Percentiles rank a stretch among this genome's conserved stretches.
Evolutionary conservation across 2,113 vertebrate genomes (phyloP).

Genomic region (Nycticorax nycticorax): DNA sequence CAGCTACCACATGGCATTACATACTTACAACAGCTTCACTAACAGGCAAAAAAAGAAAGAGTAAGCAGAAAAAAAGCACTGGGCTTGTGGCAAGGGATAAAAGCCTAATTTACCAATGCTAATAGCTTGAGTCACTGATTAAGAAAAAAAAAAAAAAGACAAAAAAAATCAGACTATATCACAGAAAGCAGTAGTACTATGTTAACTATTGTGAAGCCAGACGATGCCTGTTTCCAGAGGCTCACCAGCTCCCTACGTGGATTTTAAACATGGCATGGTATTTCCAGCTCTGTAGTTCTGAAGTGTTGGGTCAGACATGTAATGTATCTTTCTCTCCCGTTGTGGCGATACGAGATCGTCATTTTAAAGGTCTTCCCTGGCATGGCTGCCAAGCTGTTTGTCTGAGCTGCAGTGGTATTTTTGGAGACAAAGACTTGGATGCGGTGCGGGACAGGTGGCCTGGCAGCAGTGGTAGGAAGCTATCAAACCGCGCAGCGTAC

Average conservation of each 20-base stretch:
- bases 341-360: neutral
- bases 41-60: neutral
- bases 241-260: neutral
- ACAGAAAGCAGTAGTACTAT: neutral
- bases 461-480: slow-evolving; percentile 65
- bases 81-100: neutral
- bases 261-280: neutral
- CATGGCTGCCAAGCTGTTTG: slow-evolving; percentile 46
- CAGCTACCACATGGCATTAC: neutral
- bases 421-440: slow-evolving; percentile 66
- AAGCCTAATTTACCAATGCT: neutral
- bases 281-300: neutral
- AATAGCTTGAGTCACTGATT: neutral
- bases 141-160: neutral
- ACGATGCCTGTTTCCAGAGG: neutral
- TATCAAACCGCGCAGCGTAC: slow-evolving; percentile 45
- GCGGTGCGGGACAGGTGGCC: slow-evolving; percentile 47
- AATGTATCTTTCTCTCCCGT: slow-evolving; percentile 30
- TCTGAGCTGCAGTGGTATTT: slow-evolving; percentile 65
- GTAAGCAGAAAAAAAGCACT: neutral
- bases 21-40: neutral
- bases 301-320: neutral
- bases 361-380: slow-evolving; percentile 59
- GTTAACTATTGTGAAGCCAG: neutral
- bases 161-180: neutral